These are phyloP conservation scores for Lepilemur septentrionalis DNA, from an alignment of 2,797 vertebrate genomes.

Conservation along the genomic window DNA sequence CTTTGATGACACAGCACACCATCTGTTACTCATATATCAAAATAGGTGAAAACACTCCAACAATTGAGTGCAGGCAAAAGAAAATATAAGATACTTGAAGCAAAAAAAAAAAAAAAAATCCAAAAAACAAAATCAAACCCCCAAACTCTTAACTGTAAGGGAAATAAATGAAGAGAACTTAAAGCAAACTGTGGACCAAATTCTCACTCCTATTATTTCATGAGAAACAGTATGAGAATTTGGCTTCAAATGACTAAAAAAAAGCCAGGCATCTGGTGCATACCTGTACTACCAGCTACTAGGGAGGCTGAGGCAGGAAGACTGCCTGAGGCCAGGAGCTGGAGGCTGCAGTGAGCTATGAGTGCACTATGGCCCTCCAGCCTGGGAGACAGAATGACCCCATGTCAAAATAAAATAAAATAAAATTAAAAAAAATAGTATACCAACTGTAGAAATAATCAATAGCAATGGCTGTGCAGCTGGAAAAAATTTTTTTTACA, in stretches of 20 bases:
- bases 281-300: background rate
- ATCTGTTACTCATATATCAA: slow-evolving; percentile 61
- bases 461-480: background rate
- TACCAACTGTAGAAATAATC: background rate
- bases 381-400: background rate
- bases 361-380: background rate
- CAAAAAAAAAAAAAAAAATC: background rate
- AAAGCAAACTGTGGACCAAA: slow-evolving; percentile 61
- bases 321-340: background rate
- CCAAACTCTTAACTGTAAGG: slow-evolving; percentile 16
- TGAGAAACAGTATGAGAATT: slow-evolving; percentile 33
- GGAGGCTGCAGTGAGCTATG: background rate
- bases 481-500: background rate
- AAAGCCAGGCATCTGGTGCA: background rate
- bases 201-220: slow-evolving; percentile 52
- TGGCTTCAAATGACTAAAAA: slow-evolving; percentile 26
- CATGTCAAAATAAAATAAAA: background rate
- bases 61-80: slow-evolving; percentile 74
- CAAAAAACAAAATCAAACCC: background rate
- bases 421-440: background rate
- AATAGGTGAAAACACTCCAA: slow-evolving; percentile 68
- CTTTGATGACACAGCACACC: slow-evolving; percentile 62
- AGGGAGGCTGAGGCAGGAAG: background rate
- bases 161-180: slow-evolving; percentile 45
- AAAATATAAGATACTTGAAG: slow-evolving; percentile 26